Base-by-base conservation (phyloP, 2,888 invertebrate genomes). In the Pteria penguin region DNA sequence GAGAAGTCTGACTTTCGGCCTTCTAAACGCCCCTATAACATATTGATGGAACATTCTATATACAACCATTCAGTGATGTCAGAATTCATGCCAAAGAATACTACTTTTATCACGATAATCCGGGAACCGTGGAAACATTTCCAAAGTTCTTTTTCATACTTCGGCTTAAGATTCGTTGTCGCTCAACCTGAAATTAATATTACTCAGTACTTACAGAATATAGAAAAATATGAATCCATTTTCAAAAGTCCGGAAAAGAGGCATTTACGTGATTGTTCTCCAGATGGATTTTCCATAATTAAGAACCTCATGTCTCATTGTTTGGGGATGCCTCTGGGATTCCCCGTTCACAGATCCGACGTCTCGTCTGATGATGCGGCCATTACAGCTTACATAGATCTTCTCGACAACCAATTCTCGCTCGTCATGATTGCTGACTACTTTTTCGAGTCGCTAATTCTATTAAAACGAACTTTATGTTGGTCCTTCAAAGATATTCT, bases 401-500 rank as follows among this genome's bases (percentile, higher is more conserved):
- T 80, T 18, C 74, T 91, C 8, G 88, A 89, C 27, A 69, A 82
- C 3, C 81, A 85, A 4, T 91, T 91, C 72, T 65, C 80, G 22
- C 76, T 91, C 8, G 86, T 92, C 2, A 86, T 92, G 87, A 84
- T 92, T 1, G 83, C 87, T 18, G 92, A 92, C 61, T 86, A 90
- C 69, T 90, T 92, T 65, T 78, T 86, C 22, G 91, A 92, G 72
- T 92, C 92, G 0, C 69, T 92, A 57, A 81, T 92, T 45, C 78
- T 92, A 26, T 82, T 92, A 32, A 87, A 86, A 66, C 80, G 90
- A 26, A 60, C 83, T 18, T 87, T 92, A 87, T 91, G 91, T 76
- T 92, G 92, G 92, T 80, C 73, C 4, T 83, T 87, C 0, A 86
- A 88, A 65, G 92, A 92, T 74, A 89, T 92, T 22, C 36, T 92